phyloP scores from a whole-genome alignment of 2,888 invertebrate species.

The Ophioninae sp. region DNA sequence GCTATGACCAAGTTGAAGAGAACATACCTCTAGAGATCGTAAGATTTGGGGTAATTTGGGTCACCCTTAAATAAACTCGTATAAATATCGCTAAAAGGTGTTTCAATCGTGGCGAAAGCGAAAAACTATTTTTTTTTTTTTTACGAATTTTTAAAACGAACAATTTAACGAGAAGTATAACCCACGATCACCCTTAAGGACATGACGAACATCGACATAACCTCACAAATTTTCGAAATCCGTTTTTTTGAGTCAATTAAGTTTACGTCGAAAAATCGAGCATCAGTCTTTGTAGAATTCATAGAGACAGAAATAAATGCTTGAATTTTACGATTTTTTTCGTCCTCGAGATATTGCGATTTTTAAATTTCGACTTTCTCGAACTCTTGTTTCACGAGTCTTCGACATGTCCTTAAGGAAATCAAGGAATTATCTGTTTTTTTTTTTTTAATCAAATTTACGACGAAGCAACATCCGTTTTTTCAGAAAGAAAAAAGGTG shows the following conservation, averaged over 20 bases:
- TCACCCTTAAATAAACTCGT: conserved; percentile 17
- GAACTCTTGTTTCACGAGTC: too few relatives aligned
- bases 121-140: too few relatives aligned
- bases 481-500: background rate
- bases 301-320: too few relatives aligned
- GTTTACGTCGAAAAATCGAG: too few relatives aligned
- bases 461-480: background rate
- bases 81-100: background rate
- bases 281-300: too few relatives aligned
- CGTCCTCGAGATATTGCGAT: too few relatives aligned
- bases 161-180: background rate
- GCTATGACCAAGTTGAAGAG: conserved; percentile 20
- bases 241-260: too few relatives aligned
- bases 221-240: too few relatives aligned
- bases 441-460: background rate
- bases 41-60: conserved; percentile 18
- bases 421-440: background rate
- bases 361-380: too few relatives aligned
- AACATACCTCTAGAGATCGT: background rate
- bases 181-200: background rate
- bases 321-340: too few relatives aligned
- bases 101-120: background rate
- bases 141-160: background rate
- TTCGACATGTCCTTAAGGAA: background rate
- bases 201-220: too few relatives aligned